Conservation (phyloP, 2,797 vertebrate genomes). For the Sciaenops ocellatus region DNA sequence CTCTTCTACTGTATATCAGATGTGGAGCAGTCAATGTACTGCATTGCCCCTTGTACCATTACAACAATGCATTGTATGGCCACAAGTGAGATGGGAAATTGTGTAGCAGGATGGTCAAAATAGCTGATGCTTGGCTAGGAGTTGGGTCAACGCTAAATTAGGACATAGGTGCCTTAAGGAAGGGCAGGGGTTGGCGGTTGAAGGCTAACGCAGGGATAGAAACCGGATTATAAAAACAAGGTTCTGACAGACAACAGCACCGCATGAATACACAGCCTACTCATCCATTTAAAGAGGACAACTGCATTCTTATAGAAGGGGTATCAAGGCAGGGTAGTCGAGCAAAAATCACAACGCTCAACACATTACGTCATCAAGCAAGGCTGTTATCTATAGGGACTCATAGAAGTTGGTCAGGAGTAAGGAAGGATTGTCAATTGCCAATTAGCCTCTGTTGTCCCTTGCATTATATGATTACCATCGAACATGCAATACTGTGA, state of each 20-base stretch:
- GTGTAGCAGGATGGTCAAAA: background rate
- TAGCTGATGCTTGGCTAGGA: background rate
- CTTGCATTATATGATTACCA: too few relatives aligned
- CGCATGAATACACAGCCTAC: background rate
- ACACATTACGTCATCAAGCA: too few relatives aligned
- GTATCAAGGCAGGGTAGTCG: background rate
- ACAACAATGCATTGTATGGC: background rate
- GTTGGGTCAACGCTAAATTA: background rate
- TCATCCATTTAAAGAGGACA: background rate
- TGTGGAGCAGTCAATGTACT: background rate
- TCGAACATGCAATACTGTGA: too few relatives aligned
- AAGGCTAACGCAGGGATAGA: too few relatives aligned
- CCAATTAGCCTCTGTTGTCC: too few relatives aligned
- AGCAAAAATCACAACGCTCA: too few relatives aligned
- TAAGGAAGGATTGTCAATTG: too few relatives aligned
- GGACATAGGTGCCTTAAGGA: too few relatives aligned
- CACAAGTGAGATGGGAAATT: background rate
- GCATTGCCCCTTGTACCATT: background rate
- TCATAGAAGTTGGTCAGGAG: too few relatives aligned
- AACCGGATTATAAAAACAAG: too few relatives aligned
- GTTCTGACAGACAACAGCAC: background rate
- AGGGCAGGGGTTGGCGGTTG: too few relatives aligned
- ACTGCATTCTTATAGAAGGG: background rate
- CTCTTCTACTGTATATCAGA: conserved; percentile 15
- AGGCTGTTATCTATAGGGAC: too few relatives aligned